These are phyloP conservation scores for Oreocharis arfaki DNA, from an alignment of 2,113 vertebrate species.

Conservation along the genomic window DNA sequence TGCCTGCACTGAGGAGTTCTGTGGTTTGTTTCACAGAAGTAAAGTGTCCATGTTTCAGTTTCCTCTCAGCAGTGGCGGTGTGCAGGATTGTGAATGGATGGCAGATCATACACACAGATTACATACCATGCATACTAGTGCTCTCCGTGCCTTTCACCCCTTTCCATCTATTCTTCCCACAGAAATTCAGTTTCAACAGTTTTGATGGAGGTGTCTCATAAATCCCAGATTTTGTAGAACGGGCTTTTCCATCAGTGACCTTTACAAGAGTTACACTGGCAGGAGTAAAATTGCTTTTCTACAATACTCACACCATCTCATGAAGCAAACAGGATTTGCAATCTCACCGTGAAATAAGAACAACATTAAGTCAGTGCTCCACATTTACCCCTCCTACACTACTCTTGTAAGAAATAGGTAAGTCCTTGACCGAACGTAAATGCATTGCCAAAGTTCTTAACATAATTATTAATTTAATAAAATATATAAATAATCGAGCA, in stretches of 20 bases:
- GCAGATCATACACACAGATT: background rate
- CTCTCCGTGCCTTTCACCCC: background rate
- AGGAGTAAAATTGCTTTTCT: background rate
- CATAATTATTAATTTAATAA: conserved; percentile 14
- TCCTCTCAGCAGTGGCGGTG: background rate
- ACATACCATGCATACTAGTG: background rate
- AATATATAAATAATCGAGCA: conserved; percentile 10
- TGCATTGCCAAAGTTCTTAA: background rate
- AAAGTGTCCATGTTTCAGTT: background rate
- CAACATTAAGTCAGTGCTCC: background rate
- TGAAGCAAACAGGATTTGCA: background rate
- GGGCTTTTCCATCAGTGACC: background rate
- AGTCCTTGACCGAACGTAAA: background rate
- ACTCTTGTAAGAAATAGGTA: background rate
- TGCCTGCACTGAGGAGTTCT: background rate
- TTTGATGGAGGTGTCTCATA: background rate
- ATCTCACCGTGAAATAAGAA: background rate
- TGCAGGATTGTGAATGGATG: background rate
- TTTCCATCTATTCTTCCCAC: background rate
- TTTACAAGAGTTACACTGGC: background rate
- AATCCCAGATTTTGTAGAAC: background rate
- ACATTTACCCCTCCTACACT: background rate
- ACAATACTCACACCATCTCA: background rate
- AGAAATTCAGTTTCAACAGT: background rate
- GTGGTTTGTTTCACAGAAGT: background rate